Evolutionary conservation across 2,797 vertebrate genomes (phyloP), one percentile per base, ranked within the genome.

Genomic region (Coendou prehensilis): DNA sequence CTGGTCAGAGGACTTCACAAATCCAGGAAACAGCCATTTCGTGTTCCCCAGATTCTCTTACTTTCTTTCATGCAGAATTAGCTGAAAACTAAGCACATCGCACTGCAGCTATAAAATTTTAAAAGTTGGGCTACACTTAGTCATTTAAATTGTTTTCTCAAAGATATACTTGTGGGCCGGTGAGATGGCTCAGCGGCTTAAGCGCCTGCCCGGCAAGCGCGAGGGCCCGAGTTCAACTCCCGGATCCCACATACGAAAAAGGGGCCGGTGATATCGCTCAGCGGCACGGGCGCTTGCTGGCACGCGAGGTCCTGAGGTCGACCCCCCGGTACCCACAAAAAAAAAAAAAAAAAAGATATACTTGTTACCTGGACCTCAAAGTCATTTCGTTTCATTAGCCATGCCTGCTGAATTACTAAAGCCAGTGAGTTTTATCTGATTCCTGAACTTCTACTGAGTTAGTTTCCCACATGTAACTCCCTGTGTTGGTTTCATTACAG

Each of bases 1-100:
- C 87, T 85, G 76, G 71, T 93, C 54, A 7, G 93, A 26, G 75
- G 57, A 75, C 80, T 73, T 94, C 26, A 87, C 87, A 91, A 84
- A 87, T 81, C 54, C 76, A 20, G 28, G 54, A 61, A 45, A 37
- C n/a, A 50, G 52, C 18, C 52, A 22, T 84, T 52, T 23, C 15
- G 10, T 47, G 26, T 87, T 73, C 63, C 75, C 18, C 1, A 26
- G 73, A 63, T 93, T 64, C 63, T 91, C 59, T 84, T 37, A 9
- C 20, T 37, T 83, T 56, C 64, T 79, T 93, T 79, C 26, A n/a
- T 9, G 61, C 15, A 87, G 59, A 81, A 87, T 41, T 26, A 47
- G 41, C 50, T 61, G 59, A 28, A 82, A 69, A 57, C 75, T 52
- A 64, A 94, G 45, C 10, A 6, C 13, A 50, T 22, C 28, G 2